Conservation (phyloP, 2,113 vertebrate genomes). For the Eretmochelys imbricata region DNA sequence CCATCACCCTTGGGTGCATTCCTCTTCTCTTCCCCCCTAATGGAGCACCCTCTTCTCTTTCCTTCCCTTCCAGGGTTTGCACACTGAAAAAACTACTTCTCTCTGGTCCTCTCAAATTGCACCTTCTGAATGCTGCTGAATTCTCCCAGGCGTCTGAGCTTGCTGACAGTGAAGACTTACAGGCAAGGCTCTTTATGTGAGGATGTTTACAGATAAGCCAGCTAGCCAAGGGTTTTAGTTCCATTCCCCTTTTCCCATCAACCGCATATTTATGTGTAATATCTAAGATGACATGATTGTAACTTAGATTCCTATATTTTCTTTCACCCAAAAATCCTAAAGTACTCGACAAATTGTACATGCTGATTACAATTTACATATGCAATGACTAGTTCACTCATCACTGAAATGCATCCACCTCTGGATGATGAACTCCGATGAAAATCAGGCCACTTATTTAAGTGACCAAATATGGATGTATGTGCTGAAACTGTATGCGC, state of each 20-base stretch:
- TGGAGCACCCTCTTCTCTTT: neutral
- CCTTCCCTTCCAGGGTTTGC: neutral
- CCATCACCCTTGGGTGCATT: neutral
- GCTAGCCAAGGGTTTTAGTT: conserved; percentile 70
- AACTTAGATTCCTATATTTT: conserved; percentile 27
- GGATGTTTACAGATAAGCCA: conserved; percentile 54
- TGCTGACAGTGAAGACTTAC: conserved; percentile 62
- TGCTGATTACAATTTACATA: neutral
- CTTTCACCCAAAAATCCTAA: conserved; percentile 25
- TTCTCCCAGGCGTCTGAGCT: conserved; percentile 19
- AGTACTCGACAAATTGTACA: neutral
- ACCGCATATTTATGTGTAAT: conserved; percentile 8
- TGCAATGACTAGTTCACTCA: neutral
- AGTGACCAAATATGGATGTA: neutral
- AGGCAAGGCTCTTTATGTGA: conserved; percentile 49
- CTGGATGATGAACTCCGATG: accelerated
- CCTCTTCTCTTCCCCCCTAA: neutral
- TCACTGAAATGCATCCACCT: conserved; percentile 10
- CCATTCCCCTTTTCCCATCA: conserved; percentile 28
- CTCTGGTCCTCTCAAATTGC: neutral
- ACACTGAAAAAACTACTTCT: neutral
- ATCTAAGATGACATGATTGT: conserved; percentile 18
- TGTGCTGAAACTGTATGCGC: neutral
- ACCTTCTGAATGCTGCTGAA: neutral
- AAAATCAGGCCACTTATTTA: neutral